Evolutionary conservation across 2,888 invertebrate genomes (phyloP).

Genomic region (Stomorhina lunata): DNA sequence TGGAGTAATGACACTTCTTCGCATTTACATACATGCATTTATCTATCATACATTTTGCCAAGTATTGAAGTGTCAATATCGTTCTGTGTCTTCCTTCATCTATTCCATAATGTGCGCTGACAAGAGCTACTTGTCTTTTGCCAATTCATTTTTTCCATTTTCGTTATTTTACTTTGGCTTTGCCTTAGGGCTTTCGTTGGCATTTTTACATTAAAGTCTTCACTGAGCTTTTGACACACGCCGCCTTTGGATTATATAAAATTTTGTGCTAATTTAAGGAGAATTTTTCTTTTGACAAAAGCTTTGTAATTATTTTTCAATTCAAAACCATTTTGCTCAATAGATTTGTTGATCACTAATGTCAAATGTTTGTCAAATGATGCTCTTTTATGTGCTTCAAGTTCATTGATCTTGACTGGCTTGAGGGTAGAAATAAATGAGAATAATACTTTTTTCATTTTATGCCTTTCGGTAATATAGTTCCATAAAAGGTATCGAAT

Average conservation of each 20-base stretch:
- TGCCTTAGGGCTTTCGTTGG: background rate
- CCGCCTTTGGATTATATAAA: background rate
- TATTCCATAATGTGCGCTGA: slow-evolving; percentile 1
- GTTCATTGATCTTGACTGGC: background rate
- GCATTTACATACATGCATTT: background rate
- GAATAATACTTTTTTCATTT: too few species aligned
- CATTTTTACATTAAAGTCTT: background rate
- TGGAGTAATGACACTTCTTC: slow-evolving; percentile 38
- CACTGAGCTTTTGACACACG: slow-evolving; percentile 7
- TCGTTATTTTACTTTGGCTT: slow-evolving; percentile 1
- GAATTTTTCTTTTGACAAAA: background rate
- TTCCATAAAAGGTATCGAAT: too few species aligned
- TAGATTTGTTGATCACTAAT: background rate
- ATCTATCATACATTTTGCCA: background rate
- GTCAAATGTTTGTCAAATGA: background rate
- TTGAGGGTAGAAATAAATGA: background rate
- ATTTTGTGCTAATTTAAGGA: background rate
- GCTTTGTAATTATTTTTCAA: background rate
- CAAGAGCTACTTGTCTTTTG: slow-evolving; percentile 32
- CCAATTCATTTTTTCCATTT: background rate
- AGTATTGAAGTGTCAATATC: slow-evolving; percentile 28
- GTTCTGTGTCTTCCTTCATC: background rate
- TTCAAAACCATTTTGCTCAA: background rate
- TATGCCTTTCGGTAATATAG: too few species aligned
- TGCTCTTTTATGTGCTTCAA: background rate